phyloP scores from a whole-genome alignment of 1,140 invertebrate genomes.

The Glomeris maerens region DNA sequence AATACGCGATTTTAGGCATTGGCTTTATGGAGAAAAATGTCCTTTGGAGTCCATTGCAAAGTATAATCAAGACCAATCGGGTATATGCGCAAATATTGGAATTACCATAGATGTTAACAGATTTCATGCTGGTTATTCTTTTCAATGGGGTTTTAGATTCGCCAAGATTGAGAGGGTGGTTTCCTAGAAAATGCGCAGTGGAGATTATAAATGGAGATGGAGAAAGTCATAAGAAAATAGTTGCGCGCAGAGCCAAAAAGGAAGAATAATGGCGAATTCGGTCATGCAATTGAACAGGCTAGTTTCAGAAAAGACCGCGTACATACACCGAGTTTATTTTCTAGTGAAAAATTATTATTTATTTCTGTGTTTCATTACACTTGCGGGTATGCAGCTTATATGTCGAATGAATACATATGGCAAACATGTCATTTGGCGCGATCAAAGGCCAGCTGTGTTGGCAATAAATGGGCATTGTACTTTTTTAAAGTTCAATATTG shows the following conservation, averaged over 20 bases:
- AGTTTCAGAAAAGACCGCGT: no score
- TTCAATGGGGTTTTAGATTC: neutral
- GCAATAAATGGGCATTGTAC: no score
- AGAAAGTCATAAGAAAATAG: neutral
- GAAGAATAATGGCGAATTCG: neutral
- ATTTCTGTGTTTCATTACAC: no score
- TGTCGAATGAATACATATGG: no score
- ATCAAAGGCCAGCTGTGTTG: no score
- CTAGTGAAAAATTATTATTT: no score
- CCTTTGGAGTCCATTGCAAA: neutral
- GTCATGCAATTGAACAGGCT: no score
- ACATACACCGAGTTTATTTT: no score
- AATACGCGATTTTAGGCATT: conserved; percentile 45
- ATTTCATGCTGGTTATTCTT: neutral
- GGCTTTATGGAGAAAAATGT: conserved; percentile 69
- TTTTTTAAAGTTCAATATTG: no score
- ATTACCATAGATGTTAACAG: neutral
- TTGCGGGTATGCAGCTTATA: no score
- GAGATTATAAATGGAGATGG: conserved; percentile 26
- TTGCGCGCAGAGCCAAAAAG: neutral
- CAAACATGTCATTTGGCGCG: no score
- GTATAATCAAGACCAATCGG: neutral
- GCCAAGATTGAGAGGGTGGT: conserved; percentile 52
- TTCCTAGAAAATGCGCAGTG: conserved; percentile 56
- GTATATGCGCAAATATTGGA: neutral